These are phyloP conservation scores for Carassius gibelio DNA, from an alignment of 2,113 vertebrate species.

Conservation along the genomic window DNA sequence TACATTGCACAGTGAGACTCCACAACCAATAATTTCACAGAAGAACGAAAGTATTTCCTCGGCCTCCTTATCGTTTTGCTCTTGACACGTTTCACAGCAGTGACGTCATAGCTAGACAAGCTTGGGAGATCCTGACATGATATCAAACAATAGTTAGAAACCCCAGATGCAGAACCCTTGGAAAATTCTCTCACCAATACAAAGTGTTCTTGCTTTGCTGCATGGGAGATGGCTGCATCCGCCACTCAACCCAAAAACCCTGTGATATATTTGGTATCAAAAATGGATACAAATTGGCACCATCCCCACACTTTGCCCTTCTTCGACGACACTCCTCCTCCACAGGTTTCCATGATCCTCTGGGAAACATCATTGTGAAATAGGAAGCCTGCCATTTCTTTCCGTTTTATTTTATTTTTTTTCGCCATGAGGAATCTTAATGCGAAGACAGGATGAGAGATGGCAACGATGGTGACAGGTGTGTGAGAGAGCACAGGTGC, in stretches of 20 bases:
- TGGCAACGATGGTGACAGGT: constrained; percentile 81
- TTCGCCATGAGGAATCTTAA: constrained; percentile 84
- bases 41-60: constrained; percentile 72
- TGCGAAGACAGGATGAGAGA: constrained; percentile 91
- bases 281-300: constrained; percentile 9
- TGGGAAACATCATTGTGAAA: constrained; percentile 76
- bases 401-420: neutral
- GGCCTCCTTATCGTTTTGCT: neutral
- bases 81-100: constrained; percentile 58
- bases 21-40: constrained; percentile 80
- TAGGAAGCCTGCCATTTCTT: constrained; percentile 62
- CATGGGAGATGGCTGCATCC: neutral
- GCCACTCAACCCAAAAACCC: neutral
- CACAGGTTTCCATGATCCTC: constrained; percentile 75
- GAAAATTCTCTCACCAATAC: neutral
- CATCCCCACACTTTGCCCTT: constrained; percentile 6
- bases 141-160: constrained; percentile 77
- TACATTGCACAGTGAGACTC: constrained; percentile 78
- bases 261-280: neutral
- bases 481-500: constrained; percentile 86
- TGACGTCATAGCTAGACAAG: constrained; percentile 77
- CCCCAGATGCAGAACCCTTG: neutral
- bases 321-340: neutral
- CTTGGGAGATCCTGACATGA: constrained; percentile 86
- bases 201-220: neutral